Conservation (phyloP, 2,797 vertebrate species). For the Gymnothorax reevesii region DNA sequence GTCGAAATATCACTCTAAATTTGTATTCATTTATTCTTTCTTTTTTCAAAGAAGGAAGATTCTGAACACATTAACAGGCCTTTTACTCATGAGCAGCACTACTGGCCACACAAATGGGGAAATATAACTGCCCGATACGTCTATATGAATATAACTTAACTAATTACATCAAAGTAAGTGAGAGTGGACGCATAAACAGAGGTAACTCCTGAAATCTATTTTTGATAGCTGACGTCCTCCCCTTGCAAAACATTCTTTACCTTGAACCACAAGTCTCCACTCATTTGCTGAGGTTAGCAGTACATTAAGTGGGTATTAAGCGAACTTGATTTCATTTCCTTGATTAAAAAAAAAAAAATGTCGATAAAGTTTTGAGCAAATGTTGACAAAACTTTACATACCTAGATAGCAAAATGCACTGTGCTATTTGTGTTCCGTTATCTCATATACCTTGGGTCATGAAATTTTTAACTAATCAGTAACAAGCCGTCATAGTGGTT, state of each 20-base stretch:
- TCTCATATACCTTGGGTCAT: neutral
- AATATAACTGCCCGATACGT: no score
- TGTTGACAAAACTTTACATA: no score
- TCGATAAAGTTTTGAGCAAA: neutral
- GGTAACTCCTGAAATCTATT: conserved; percentile 30
- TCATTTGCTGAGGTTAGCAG: conserved; percentile 39
- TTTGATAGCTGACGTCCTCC: conserved; percentile 29
- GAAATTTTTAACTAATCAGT: neutral
- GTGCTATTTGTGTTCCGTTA: neutral
- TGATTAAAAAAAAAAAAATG: conserved; percentile 17
- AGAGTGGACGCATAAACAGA: neutral
- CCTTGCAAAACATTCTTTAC: conserved; percentile 35
- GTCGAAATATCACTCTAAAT: neutral
- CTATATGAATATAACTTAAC: no score
- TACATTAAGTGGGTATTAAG: conserved; percentile 37
- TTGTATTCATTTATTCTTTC: neutral
- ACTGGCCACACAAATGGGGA: no score
- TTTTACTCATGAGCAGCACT: no score
- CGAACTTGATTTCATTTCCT: conserved; percentile 19
- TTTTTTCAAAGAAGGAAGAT: no score
- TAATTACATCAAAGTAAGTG: neutral
- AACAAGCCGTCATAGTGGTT: neutral
- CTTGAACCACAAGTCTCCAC: conserved; percentile 35
- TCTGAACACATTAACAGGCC: no score
- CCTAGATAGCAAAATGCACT: neutral